Evolutionary conservation across 2,113 vertebrate species (phyloP).

Genomic region (Anguilla rostrata): DNA sequence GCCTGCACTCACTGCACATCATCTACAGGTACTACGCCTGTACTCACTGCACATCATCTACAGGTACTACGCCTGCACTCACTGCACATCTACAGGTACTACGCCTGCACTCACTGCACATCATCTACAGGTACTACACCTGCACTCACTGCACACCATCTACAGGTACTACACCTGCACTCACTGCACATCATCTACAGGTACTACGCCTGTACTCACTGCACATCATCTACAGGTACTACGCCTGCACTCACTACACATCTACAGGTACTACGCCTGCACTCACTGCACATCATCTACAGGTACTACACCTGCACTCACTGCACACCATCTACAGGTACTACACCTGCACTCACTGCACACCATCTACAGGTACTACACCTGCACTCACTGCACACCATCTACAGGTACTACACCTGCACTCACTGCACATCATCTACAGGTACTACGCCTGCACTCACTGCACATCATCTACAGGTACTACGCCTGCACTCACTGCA

Average conservation of each 20-base stretch:
- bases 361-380: not conserved
- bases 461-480: not conserved
- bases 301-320: conserved; percentile 51
- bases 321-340: not conserved
- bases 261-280: too few relatives aligned
- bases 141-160: conserved; percentile 61
- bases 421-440: not conserved
- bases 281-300: conserved; percentile 72
- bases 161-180: not conserved
- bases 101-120: not conserved
- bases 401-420: not conserved
- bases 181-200: not conserved
- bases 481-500: not conserved
- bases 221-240: not conserved
- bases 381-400: not conserved
- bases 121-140: conserved; percentile 32
- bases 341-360: not conserved
- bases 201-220: not conserved
- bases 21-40: not conserved
- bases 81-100: not conserved
- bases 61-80: not conserved
- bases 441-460: not conserved
- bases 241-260: not conserved
- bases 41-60: not conserved
- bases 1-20: not conserved